Evolutionary conservation across 1,140 invertebrate species (phyloP).

Genomic region (Caenorhabditis inopinata): DNA sequence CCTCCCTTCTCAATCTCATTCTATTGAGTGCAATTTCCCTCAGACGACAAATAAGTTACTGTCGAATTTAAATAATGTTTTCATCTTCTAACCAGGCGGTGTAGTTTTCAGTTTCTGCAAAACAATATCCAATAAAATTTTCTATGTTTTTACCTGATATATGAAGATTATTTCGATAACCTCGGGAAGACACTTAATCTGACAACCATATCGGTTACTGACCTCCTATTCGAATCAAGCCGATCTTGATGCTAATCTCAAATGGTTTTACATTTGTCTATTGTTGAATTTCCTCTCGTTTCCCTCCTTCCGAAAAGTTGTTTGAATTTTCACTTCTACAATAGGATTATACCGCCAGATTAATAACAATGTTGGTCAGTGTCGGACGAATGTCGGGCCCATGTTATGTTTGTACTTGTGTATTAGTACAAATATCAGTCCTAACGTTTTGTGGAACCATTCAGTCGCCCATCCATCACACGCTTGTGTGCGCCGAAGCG

Average conservation of each 20-base stretch:
- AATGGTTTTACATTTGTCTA: background rate
- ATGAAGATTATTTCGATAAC: slow-evolving; percentile 25
- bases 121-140: too few relatives aligned
- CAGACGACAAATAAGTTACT: background rate
- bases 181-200: background rate
- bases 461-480: background rate
- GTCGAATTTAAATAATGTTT: background rate
- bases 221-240: background rate
- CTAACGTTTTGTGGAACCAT: background rate
- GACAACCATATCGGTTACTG: background rate
- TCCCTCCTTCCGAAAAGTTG: slow-evolving; percentile 10
- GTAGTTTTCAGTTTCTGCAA: too few relatives aligned
- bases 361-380: slow-evolving; percentile 21
- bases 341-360: slow-evolving; percentile 17
- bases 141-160: background rate
- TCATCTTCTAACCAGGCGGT: background rate
- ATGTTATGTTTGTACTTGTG: background rate
- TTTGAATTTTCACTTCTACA: slow-evolving; percentile 24
- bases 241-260: slow-evolving; percentile 22
- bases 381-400: background rate
- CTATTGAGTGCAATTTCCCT: background rate
- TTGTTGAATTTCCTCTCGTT: background rate
- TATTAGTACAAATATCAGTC: slow-evolving; percentile 16
- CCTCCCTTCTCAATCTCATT: background rate
- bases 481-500: background rate